A percentile compares a stretch with the other conserved stretches of the same genome.
Conservation (phyloP, 2,888 invertebrate genomes). For the Abscondita cerata region DNA sequence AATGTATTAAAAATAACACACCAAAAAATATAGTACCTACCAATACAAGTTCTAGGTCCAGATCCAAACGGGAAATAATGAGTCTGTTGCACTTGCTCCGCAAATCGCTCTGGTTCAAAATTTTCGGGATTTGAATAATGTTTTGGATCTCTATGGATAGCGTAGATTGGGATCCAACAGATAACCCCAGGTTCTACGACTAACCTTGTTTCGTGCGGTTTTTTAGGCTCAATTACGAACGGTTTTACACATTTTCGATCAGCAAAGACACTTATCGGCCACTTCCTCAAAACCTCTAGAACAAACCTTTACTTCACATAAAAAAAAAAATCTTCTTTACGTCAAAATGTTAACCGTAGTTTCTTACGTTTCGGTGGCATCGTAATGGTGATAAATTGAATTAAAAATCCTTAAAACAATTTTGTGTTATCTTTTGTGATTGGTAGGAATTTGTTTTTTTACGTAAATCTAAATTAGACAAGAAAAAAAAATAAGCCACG, state of each 20-base stretch:
- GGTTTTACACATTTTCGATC: constrained; percentile 62
- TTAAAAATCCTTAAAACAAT: no score
- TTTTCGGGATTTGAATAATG: constrained; percentile 63
- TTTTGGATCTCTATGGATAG: constrained; percentile 63
- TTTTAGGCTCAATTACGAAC: constrained; percentile 52
- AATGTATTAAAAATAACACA: background rate
- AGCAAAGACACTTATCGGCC: constrained; percentile 59
- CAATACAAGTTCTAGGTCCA: constrained; percentile 54
- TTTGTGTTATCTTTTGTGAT: no score
- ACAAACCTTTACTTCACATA: no score
- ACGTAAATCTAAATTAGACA: no score
- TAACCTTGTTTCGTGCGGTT: constrained; percentile 30
- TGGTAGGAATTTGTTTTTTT: no score
- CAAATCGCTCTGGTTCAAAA: constrained; percentile 63
- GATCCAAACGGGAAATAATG: constrained; percentile 62
- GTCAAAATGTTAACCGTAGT: no score
- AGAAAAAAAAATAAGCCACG: no score
- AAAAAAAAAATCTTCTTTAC: no score
- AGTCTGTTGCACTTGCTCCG: constrained; percentile 61
- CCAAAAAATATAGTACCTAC: constrained; percentile 35
- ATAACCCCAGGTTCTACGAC: constrained; percentile 11
- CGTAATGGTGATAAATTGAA: no score
- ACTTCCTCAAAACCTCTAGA: constrained; percentile 61
- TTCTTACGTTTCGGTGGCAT: no score
- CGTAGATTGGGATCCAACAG: constrained; percentile 60